Evolutionary conservation across 2,888 invertebrate species (phyloP), one percentile per base, ranked within the genome.

Genomic region (Lasioglossum figueresi): DNA sequence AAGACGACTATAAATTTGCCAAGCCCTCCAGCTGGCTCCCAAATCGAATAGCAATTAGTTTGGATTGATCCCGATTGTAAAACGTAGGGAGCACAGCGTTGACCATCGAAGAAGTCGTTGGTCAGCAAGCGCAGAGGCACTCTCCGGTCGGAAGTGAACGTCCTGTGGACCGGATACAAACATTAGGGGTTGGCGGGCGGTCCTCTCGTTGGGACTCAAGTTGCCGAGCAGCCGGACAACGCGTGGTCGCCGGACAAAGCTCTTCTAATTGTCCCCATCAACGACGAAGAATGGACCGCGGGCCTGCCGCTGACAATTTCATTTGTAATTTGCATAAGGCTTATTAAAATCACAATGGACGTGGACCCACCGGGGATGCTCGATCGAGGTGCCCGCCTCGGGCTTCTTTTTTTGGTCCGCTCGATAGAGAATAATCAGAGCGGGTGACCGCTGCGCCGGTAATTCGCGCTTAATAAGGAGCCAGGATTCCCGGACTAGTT

Each of bases 181-280:
- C 90, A 93, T 94, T 92, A 94, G 91, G 90, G 92, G 91, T 93
- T 93, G 91, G 91, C 93, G 93, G 94, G 94, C 88, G 94, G 93
- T 93, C 94, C 90, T 87, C 89, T 91, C 90, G 86, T 87, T 89
- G 90, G 88, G 89, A 91, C 91, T 93, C 91, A 90, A 93, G 92
- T 93, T 91, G 91, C 88, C 90, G 88, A 84, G 76, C 89, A 90
- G 89, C 91, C 93, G 92, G 92, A 92, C 92, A 93, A 91, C 93
- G 91, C 91, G 90, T 89, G 92, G 90, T 91, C 89, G 86, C 86
- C 88, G 91, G 92, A 93, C 93, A 93, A 93, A 93, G 93, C 93
- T 92, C 90, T 88, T 92, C 93, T 93, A 93, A 93, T 93, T 93
- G 93, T 93, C 92, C 92, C 92, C 92, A 93, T 93, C 93, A 93